Percentiles rank a stretch among this genome's conserved stretches.
phyloP scores from a whole-genome alignment of 1,140 invertebrate species.

The Megalopta genalis region DNA sequence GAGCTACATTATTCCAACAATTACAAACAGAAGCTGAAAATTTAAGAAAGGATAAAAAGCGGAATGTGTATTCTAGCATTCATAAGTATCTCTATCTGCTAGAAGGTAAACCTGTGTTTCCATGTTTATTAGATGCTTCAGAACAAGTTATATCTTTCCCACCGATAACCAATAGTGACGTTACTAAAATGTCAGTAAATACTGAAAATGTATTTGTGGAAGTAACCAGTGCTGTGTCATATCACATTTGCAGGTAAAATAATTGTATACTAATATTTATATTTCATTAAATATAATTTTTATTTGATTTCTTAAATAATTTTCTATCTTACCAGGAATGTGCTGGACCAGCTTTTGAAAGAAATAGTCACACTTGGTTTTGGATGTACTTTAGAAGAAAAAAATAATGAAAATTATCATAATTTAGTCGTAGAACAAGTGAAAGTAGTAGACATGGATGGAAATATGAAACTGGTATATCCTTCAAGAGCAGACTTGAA shows the following conservation, averaged over 20 bases:
- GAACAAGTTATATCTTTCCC: constrained; percentile 89
- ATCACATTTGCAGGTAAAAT: constrained; percentile 83
- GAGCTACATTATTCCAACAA: constrained; percentile 84
- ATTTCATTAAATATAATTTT: too few relatives aligned
- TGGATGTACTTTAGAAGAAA: constrained; percentile 68
- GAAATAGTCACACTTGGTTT: constrained; percentile 83
- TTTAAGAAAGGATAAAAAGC: constrained; percentile 88
- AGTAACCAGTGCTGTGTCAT: constrained; percentile 86
- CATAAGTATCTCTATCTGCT: constrained; percentile 90
- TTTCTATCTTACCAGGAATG: constrained; percentile 74
- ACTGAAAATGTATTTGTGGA: constrained; percentile 88
- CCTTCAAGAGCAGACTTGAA: constrained; percentile 88
- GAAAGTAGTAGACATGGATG: constrained; percentile 85
- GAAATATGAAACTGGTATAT: constrained; percentile 86
- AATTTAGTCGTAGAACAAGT: constrained; percentile 84
- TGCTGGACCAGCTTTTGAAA: constrained; percentile 85
- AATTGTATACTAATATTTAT: constrained; percentile 10
- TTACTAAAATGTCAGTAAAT: constrained; percentile 85
- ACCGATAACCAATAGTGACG: constrained; percentile 90
- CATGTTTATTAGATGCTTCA: constrained; percentile 84
- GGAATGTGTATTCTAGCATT: constrained; percentile 89
- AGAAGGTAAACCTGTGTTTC: constrained; percentile 86
- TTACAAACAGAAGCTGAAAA: constrained; percentile 88
- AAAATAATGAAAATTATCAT: constrained; percentile 58
- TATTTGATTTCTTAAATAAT: not conserved